Conservation (phyloP, 2,888 invertebrate genomes). For the Cylindroiulus punctatus region DNA sequence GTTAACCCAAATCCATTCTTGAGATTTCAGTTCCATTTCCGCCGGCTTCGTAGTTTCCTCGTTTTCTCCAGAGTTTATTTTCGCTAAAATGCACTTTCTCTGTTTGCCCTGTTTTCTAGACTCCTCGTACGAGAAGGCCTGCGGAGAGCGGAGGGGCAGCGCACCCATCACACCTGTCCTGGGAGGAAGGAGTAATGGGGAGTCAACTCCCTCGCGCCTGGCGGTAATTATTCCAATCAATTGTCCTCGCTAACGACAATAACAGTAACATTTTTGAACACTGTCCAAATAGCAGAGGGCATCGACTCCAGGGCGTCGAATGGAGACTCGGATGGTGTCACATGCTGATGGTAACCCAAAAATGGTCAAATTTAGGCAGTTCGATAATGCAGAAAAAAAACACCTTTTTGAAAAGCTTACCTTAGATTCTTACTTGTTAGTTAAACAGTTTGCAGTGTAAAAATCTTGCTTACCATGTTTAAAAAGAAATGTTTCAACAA, state of each 20-base stretch:
- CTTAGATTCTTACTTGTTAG: too few relatives aligned
- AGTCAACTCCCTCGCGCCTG: constrained; percentile 81
- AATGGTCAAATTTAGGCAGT: background rate
- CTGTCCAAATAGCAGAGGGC: background rate
- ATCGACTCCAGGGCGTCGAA: background rate
- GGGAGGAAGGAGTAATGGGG: constrained; percentile 71
- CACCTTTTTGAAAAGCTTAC: too few relatives aligned
- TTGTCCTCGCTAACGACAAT: background rate
- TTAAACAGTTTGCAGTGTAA: too few relatives aligned
- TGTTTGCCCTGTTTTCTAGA: constrained; percentile 73
- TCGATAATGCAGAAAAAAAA: too few relatives aligned
- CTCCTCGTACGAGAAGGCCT: constrained; percentile 91
- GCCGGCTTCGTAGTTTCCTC: background rate
- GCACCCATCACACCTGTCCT: constrained; percentile 86
- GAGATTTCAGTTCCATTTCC: constrained; percentile 9
- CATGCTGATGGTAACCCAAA: background rate
- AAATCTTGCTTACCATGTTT: too few relatives aligned
- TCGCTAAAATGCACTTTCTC: constrained; percentile 11
- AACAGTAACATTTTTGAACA: background rate
- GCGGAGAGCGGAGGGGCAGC: constrained; percentile 67
- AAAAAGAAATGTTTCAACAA: too few relatives aligned
- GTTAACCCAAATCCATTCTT: background rate
- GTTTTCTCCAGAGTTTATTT: background rate
- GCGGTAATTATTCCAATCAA: constrained; percentile 69
- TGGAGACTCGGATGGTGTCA: background rate